Conservation (phyloP, 2,797 vertebrate species). For the Eidolon dupreanum region DNA sequence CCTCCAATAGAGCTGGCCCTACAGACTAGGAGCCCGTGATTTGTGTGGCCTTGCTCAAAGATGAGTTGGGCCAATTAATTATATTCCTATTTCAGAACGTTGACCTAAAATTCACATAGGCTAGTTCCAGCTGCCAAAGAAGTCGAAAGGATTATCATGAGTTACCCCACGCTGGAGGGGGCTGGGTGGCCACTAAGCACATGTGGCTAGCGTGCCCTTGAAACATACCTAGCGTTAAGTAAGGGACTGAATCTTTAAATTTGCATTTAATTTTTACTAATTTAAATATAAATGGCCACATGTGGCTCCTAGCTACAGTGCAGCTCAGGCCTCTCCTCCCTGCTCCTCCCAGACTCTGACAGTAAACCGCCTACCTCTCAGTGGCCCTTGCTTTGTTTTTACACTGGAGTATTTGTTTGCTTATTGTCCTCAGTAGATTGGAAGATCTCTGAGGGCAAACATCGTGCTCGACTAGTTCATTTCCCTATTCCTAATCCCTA, state of each 20-base stretch:
- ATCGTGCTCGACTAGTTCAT: not conserved
- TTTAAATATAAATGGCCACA: not conserved
- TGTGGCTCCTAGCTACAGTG: not conserved
- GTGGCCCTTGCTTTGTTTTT: not conserved
- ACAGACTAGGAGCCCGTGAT: not conserved
- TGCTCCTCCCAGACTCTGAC: not conserved
- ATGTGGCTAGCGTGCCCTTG: not conserved
- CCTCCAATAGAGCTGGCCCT: not conserved
- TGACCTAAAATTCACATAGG: not conserved
- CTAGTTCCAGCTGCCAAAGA: not conserved
- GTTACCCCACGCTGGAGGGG: not conserved
- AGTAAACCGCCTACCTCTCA: not conserved
- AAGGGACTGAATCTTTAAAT: not conserved
- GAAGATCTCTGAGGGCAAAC: not conserved
- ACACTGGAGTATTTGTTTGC: not conserved
- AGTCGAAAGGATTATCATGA: not conserved
- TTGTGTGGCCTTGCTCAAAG: not conserved
- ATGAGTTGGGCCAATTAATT: not conserved
- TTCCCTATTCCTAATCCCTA: not conserved
- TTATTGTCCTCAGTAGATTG: not conserved
- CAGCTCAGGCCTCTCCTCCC: not conserved
- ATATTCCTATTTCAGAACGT: not conserved
- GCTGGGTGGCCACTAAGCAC: not conserved
- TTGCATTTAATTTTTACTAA: conserved; percentile 6
- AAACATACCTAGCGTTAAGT: not conserved